Evolutionary conservation across 2,888 invertebrate species (phyloP).

Genomic region (Drosophila colorata): DNA sequence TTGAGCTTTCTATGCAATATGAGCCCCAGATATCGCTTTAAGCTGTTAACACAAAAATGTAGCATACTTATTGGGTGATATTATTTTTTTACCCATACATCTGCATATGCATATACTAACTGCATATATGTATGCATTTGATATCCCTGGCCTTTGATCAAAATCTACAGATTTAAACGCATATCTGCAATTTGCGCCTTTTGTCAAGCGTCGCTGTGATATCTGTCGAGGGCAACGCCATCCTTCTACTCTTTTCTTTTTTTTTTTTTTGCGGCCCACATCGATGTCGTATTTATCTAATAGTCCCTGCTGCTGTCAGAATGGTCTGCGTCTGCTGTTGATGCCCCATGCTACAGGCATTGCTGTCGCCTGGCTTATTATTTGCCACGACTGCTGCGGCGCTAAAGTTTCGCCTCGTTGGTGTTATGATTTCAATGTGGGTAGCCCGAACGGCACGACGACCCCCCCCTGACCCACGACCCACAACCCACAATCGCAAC

Average conservation of each 20-base stretch:
- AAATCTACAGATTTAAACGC: slow-evolving; percentile 42
- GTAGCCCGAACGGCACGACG: slow-evolving; percentile 79
- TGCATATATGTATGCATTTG: no score
- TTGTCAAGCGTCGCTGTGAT: slow-evolving; percentile 46
- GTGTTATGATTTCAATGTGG: slow-evolving; percentile 79
- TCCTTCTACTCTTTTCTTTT: slow-evolving; percentile 2
- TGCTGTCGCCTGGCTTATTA: slow-evolving; percentile 78
- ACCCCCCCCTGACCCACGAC: slow-evolving; percentile 58
- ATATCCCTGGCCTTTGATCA: slow-evolving; percentile 21
- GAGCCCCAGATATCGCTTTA: no score
- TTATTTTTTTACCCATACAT: neutral
- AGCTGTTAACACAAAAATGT: neutral
- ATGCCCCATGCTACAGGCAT: slow-evolving; percentile 57
- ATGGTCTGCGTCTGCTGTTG: slow-evolving; percentile 71
- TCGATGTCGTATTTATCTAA: slow-evolving; percentile 73
- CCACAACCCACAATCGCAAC: slow-evolving; percentile 56
- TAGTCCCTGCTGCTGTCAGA: slow-evolving; percentile 75
- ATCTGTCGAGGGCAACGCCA: slow-evolving; percentile 45
- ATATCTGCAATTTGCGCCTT: slow-evolving; percentile 56
- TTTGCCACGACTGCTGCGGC: slow-evolving; percentile 80
- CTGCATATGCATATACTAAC: no score
- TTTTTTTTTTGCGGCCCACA: slow-evolving; percentile 9
- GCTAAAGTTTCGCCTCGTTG: slow-evolving; percentile 81
- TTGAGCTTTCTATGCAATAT: no score
- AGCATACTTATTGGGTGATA: slow-evolving; percentile 35